These are phyloP conservation scores for Drosophila siamana DNA, from an alignment of 2,888 invertebrate species.

Conservation along the genomic window DNA sequence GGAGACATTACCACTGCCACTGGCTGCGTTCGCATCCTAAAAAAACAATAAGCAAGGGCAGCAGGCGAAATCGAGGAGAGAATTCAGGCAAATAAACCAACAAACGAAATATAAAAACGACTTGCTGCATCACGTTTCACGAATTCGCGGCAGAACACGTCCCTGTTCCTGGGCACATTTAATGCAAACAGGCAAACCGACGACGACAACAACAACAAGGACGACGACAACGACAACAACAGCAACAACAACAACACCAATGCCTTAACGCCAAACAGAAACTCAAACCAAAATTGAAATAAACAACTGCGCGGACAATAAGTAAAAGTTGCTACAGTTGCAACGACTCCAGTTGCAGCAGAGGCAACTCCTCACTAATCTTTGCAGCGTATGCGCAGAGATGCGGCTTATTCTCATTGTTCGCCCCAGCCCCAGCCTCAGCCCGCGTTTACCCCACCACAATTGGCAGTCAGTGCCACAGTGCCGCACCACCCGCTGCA, in stretches of 20 bases:
- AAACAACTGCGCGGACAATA: constrained; percentile 72
- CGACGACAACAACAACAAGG: constrained; percentile 31
- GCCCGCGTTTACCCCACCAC: background rate
- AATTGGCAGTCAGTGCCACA: background rate
- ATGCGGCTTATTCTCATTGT: constrained; percentile 58
- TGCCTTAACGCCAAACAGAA: constrained; percentile 34
- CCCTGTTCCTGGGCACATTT: constrained; percentile 71
- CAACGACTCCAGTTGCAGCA: constrained; percentile 49
- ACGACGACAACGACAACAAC: background rate
- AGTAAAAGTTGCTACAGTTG: constrained; percentile 74
- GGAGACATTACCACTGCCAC: constrained; percentile 15
- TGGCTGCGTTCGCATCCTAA: constrained; percentile 48
- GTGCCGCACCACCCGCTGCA: constrained; percentile 48
- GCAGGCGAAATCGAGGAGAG: constrained; percentile 47
- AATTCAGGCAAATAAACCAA: constrained; percentile 52
- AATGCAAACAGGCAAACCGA: constrained; percentile 68
- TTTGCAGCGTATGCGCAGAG: constrained; percentile 54
- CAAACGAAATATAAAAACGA: constrained; percentile 57
- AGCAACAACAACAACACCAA: constrained; percentile 10
- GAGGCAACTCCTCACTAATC: constrained; percentile 47
- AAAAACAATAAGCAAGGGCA: constrained; percentile 39
- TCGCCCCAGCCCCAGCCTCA: constrained; percentile 19
- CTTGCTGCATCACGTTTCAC: constrained; percentile 81
- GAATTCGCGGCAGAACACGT: constrained; percentile 81
- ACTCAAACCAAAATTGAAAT: constrained; percentile 65